Evolutionary conservation across 1,140 invertebrate species (phyloP).

Genomic region (Ceratosolen fusciceps): DNA sequence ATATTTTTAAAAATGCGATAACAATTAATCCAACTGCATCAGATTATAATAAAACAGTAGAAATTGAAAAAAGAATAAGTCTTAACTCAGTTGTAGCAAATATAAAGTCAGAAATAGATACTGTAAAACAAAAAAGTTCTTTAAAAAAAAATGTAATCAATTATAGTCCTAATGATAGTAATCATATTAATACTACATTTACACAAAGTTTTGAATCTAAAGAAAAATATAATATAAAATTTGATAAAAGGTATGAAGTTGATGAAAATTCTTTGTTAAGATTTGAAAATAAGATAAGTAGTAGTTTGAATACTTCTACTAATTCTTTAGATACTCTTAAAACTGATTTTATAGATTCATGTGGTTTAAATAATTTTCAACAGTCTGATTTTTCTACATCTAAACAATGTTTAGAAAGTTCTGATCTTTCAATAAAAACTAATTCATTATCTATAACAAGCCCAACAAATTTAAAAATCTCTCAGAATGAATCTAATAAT

Average conservation of each 20-base stretch:
- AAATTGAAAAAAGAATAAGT: background rate
- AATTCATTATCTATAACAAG: slow-evolving; percentile 40
- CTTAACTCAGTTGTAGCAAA: slow-evolving; percentile 11
- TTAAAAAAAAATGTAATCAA: slow-evolving; percentile 24
- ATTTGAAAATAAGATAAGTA: slow-evolving; percentile 37
- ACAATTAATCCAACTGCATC: background rate
- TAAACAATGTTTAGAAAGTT: slow-evolving; percentile 45
- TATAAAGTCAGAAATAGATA: slow-evolving; percentile 46
- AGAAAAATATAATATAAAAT: background rate
- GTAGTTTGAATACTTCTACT: slow-evolving; percentile 25
- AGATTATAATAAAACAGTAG: slow-evolving; percentile 6
- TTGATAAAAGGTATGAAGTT: slow-evolving; percentile 29
- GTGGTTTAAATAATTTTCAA: slow-evolving; percentile 48
- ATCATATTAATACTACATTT: slow-evolving; percentile 46
- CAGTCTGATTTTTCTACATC: slow-evolving; percentile 39
- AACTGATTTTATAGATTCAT: slow-evolving; percentile 19
- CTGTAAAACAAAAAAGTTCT: slow-evolving; percentile 44
- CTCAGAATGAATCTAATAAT: slow-evolving; percentile 38
- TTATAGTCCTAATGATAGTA: slow-evolving; percentile 13
- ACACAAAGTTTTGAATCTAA: slow-evolving; percentile 42
- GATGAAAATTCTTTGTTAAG: slow-evolving; percentile 42
- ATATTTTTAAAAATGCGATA: background rate
- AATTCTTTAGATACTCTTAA: slow-evolving; percentile 36
- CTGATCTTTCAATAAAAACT: slow-evolving; percentile 52
- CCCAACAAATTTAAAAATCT: slow-evolving; percentile 49